phyloP scores from a whole-genome alignment of 2,888 invertebrate species.

The Agapostemon virescens region DNA sequence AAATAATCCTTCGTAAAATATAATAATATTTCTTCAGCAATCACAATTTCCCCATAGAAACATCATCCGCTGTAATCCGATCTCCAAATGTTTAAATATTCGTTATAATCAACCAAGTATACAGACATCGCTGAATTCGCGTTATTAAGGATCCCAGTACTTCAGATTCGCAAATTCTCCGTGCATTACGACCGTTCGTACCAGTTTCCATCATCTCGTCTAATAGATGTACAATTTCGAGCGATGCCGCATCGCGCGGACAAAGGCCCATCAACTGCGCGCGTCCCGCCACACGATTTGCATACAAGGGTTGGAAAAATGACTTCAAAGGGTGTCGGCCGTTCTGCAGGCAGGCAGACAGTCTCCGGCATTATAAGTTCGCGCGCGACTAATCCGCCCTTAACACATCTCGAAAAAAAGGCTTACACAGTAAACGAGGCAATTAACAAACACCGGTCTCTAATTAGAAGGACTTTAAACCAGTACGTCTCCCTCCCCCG shows the following conservation, averaged over 20 bases:
- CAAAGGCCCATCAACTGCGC: conserved; percentile 4
- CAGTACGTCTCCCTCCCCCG: neutral
- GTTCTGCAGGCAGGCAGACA: neutral
- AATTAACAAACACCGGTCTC: conserved; percentile 38
- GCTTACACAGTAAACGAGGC: conserved; percentile 15
- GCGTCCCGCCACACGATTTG: neutral
- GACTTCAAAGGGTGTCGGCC: conserved; percentile 19
- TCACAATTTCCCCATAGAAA: no score
- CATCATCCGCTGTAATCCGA: no score
- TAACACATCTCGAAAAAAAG: neutral
- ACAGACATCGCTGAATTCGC: neutral
- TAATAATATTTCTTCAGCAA: no score
- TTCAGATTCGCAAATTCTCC: neutral
- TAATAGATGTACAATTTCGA: conserved; percentile 6
- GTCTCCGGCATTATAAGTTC: neutral
- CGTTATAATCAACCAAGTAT: neutral
- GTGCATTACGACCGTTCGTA: neutral
- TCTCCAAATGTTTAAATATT: neutral
- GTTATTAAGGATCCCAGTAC: neutral
- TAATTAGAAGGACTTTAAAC: conserved; percentile 39
- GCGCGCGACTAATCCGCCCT: neutral
- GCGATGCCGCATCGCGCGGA: neutral
- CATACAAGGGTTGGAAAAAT: neutral
- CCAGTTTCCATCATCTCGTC: neutral
- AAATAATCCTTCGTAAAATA: no score